These are phyloP conservation scores for Phyllotreta striolata DNA, from an alignment of 2,888 invertebrate genomes.

Conservation along the genomic window DNA sequence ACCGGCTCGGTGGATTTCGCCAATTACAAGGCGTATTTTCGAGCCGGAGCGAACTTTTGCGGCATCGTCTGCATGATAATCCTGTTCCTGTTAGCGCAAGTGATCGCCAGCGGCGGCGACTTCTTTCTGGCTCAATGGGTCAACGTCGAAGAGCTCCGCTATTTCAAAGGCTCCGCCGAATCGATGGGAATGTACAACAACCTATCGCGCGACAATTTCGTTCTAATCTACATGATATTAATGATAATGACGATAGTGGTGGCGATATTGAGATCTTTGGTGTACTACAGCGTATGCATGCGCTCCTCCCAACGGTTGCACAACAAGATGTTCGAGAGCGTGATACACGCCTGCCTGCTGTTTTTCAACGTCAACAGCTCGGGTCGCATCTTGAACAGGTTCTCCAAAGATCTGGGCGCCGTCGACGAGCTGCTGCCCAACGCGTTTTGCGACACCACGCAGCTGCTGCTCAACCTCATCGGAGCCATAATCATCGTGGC, in stretches of 20 bases:
- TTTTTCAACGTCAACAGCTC: constrained; percentile 84
- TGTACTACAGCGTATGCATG: constrained; percentile 71
- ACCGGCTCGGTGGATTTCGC: constrained; percentile 63
- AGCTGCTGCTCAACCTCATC: constrained; percentile 75
- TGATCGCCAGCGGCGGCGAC: constrained; percentile 57
- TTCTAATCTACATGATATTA: constrained; percentile 60
- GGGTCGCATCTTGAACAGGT: constrained; percentile 71
- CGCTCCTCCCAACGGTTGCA: constrained; percentile 72
- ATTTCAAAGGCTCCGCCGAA: constrained; percentile 33
- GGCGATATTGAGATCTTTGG: constrained; percentile 60
- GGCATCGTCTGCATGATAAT: constrained; percentile 63
- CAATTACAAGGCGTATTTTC: constrained; percentile 66
- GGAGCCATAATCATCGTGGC: constrained; percentile 79
- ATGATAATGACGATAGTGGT: constrained; percentile 59
- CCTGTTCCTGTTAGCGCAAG: constrained; percentile 65
- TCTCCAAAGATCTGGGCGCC: constrained; percentile 73
- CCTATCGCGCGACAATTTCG: constrained; percentile 52
- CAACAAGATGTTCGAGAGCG: constrained; percentile 74
- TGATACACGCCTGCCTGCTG: constrained; percentile 71
- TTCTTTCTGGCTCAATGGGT: constrained; percentile 55
- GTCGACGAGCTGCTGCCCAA: constrained; percentile 65
- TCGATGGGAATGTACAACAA: constrained; percentile 38
- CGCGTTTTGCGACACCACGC: constrained; percentile 61
- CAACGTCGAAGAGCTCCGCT: constrained; percentile 47
- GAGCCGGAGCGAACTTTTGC: constrained; percentile 65